Evolutionary conservation across 1,140 invertebrate species (phyloP).

Genomic region (Medauroidea extradentata): DNA sequence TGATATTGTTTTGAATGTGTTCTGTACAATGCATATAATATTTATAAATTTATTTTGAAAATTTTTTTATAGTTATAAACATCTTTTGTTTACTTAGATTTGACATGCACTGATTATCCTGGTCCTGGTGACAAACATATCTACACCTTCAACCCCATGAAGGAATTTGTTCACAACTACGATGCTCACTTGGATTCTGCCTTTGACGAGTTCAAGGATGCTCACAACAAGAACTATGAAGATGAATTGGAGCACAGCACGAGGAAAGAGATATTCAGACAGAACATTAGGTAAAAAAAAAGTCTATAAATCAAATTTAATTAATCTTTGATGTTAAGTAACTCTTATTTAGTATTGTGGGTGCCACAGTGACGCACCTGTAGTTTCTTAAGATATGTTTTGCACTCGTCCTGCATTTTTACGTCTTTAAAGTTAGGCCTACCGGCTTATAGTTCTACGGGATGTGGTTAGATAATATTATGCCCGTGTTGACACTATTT

Average conservation of each 20-base stretch:
- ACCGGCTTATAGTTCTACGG: no score
- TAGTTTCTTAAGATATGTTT: no score
- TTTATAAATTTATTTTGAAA: background rate
- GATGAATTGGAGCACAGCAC: constrained; percentile 59
- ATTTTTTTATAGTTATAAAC: background rate
- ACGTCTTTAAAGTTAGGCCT: no score
- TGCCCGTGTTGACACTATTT: no score
- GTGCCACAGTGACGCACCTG: no score
- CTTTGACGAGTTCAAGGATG: constrained; percentile 72
- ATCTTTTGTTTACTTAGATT: constrained; percentile 46
- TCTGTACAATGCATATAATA: background rate
- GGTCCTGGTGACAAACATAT: constrained; percentile 75
- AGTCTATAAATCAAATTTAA: no score
- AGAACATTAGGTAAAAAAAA: constrained; percentile 87
- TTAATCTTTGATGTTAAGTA: no score
- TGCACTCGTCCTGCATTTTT: no score
- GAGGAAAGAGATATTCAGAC: constrained; percentile 77
- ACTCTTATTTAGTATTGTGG: no score
- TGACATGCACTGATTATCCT: constrained; percentile 76
- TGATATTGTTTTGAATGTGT: background rate
- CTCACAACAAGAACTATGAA: constrained; percentile 68
- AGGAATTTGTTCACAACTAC: constrained; percentile 74
- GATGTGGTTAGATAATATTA: no score
- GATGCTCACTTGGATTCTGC: constrained; percentile 69
- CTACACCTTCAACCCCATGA: constrained; percentile 89